phyloP scores from a whole-genome alignment of 2,888 invertebrate genomes.

The Sminthurinus aureus region DNA sequence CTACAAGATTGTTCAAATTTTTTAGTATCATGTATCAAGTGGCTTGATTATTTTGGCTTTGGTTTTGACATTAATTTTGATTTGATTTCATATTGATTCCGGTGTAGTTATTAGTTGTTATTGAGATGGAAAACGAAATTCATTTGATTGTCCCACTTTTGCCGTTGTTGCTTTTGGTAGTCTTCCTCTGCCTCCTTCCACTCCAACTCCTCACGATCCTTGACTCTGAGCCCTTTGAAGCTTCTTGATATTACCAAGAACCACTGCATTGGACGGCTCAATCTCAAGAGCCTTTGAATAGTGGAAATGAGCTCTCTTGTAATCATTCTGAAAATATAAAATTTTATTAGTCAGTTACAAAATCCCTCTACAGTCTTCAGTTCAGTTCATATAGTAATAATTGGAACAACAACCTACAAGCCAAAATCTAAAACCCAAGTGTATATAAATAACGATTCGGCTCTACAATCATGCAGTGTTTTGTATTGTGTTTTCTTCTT shows the following conservation, averaged over 20 bases:
- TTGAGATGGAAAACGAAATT: slow-evolving; percentile 30
- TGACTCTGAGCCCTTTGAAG: slow-evolving; percentile 44
- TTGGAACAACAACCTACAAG: no score
- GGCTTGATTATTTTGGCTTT: no score
- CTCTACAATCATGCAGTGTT: no score
- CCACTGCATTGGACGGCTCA: slow-evolving; percentile 52
- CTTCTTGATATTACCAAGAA: slow-evolving; percentile 52
- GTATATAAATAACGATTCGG: no score
- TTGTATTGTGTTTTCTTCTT: no score
- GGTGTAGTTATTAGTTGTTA: not conserved
- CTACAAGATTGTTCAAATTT: no score
- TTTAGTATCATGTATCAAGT: no score
- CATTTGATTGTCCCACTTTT: slow-evolving; percentile 11
- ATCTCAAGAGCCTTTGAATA: slow-evolving; percentile 52
- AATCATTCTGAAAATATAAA: slow-evolving; percentile 47
- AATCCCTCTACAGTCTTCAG: no score
- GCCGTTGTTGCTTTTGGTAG: no score
- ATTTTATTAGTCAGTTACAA: not conserved
- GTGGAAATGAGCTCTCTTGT: slow-evolving; percentile 50
- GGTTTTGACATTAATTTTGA: not conserved
- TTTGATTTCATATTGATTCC: not conserved
- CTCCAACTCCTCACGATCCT: not conserved
- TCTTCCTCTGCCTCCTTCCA: not conserved
- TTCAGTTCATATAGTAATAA: no score
- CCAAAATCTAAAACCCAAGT: no score